Conservation (phyloP, 2,113 vertebrate species). For the Rhinopomastus cyanomelas region DNA sequence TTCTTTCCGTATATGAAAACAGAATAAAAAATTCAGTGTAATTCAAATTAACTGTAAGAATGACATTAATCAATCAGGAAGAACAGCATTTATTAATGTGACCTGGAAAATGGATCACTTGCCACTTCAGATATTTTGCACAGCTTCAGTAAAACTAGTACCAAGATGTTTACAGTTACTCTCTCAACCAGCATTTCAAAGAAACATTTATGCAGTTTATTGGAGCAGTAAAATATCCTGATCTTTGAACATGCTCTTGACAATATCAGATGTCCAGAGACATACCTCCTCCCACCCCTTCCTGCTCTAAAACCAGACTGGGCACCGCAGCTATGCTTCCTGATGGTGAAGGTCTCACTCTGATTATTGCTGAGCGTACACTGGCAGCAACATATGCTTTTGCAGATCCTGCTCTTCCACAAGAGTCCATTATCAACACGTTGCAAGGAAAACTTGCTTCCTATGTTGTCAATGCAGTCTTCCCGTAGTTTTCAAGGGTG, state of each 20-base stretch:
- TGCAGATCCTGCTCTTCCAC: background rate
- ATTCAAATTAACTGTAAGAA: background rate
- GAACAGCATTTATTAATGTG: constrained; percentile 18
- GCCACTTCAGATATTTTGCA: background rate
- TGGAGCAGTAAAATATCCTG: background rate
- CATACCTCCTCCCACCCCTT: background rate
- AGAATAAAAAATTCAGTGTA: background rate
- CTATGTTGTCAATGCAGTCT: background rate
- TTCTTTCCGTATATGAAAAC: background rate
- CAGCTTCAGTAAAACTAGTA: background rate
- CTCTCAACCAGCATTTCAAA: background rate
- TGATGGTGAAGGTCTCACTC: background rate
- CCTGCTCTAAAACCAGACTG: background rate
- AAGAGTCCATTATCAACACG: background rate
- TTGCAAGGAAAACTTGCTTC: background rate
- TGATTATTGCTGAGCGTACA: accelerated
- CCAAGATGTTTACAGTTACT: background rate
- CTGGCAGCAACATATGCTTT: background rate
- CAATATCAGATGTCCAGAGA: background rate
- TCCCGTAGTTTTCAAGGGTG: background rate
- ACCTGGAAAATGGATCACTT: background rate
- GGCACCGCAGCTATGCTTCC: background rate
- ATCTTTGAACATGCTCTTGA: background rate
- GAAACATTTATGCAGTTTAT: background rate
- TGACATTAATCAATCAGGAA: background rate